Evolutionary conservation across 2,113 vertebrate species (phyloP), one percentile per base, ranked within the genome.

Genomic region (Stigmatopora argus): DNA sequence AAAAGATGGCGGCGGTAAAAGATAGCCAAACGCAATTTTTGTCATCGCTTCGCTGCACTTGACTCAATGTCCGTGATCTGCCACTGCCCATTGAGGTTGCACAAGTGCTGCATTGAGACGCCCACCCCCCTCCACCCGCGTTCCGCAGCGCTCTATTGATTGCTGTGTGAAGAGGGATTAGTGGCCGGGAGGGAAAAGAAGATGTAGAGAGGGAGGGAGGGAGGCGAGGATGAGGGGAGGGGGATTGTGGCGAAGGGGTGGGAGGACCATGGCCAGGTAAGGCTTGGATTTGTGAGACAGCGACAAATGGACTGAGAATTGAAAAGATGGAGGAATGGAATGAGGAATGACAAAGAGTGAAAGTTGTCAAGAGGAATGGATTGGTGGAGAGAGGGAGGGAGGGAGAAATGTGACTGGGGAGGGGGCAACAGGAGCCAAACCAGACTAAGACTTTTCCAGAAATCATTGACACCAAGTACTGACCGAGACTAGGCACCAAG

Each of bases 121-220:
- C 56, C 31, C n/a, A 14, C 14, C 46, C 15, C n/a, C 46, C 74
- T 79, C 73, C 81, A 57, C 48, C 66, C 82, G 78, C 85, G 63
- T 84, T 84, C 85, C 78, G 82, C 82, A 74, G 80, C 81, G 83
- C 82, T 83, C 78, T 83, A 89, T 89, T 82, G 89, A 90, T 84
- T 80, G 79, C 84, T 80, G 81, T 80, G 85, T 83, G 81, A 84
- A 79, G 87, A 88, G 83, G 84, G 87, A 90, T 85, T 88, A 85
- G 83, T 67, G 71, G 72, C 69, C 80, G 74, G 83, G 71, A 74
- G 73, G 74, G 45, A 52, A 78, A 68, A 18, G 45, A 59, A 13
- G 46, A 47, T 18, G n/a, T 26, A 47, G 48, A 48, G 52, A 46
- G 15, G 59, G 62, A 61, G 38, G n/a, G 44, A 57, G 67, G 46